Conservation (phyloP, 2,888 invertebrate genomes). For the Carterocephalus palaemon region DNA sequence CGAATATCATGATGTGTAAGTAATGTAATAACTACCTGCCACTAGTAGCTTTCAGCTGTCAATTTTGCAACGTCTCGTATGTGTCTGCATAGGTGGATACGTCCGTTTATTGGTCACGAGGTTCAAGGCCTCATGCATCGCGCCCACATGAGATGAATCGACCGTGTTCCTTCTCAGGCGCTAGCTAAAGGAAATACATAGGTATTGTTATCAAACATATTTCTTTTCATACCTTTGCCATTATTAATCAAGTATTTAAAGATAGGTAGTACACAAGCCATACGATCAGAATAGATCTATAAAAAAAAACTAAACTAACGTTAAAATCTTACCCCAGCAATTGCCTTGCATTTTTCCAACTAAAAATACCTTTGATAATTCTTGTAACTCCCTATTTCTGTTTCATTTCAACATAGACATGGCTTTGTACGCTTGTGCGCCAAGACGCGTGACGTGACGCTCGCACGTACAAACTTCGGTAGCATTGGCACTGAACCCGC, state of each 20-base stretch:
- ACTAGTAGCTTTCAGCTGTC: too few species aligned
- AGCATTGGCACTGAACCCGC: slow-evolving; percentile 75
- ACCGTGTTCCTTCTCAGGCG: slow-evolving; percentile 52
- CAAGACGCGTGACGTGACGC: slow-evolving; percentile 71
- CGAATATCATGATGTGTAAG: too few species aligned
- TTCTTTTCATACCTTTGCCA: slow-evolving; percentile 23
- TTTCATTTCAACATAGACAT: slow-evolving; percentile 52
- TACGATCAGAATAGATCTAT: slow-evolving; percentile 15
- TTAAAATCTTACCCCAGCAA: slow-evolving; percentile 1
- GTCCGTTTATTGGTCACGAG: slow-evolving; percentile 40
- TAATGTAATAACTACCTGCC: too few species aligned
- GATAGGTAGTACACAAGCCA: slow-evolving; percentile 11
- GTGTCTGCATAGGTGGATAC: too few species aligned
- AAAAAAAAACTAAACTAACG: slow-evolving; percentile 8
- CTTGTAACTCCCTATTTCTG: slow-evolving; percentile 27
- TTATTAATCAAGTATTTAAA: slow-evolving; percentile 21
- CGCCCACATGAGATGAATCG: slow-evolving; percentile 66
- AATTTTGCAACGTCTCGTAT: too few species aligned
- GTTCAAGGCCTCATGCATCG: slow-evolving; percentile 70
- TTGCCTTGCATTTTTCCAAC: slow-evolving; percentile 1
- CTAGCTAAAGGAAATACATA: slow-evolving; percentile 51
- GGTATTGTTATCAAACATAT: slow-evolving; percentile 23
- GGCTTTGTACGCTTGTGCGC: slow-evolving; percentile 66
- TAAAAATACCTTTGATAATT: slow-evolving; percentile 10
- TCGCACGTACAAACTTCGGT: slow-evolving; percentile 57